A percentile compares a stretch with the other conserved stretches of the same genome.
Evolutionary conservation across 2,113 vertebrate genomes (phyloP).

Genomic region (Callaeas wilsoni): DNA sequence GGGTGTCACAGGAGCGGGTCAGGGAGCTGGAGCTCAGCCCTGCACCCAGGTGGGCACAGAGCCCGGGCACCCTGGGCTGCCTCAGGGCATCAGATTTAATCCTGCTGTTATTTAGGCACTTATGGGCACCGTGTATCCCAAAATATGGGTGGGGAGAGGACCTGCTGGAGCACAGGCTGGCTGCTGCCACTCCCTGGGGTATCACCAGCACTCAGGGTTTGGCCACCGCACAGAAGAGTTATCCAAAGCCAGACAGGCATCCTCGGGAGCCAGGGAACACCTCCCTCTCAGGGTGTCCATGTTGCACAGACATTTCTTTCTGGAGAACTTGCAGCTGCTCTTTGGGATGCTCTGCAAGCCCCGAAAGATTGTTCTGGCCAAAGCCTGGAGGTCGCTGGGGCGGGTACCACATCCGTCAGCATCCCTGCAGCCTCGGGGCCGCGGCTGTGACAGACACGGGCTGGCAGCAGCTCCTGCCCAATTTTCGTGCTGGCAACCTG

Average conservation of each 20-base stretch:
- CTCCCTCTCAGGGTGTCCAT: fast-evolving
- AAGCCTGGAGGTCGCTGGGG: background rate
- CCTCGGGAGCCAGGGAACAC: background rate
- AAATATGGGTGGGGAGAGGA: background rate
- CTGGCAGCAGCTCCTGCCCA: background rate
- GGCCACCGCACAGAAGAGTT: fast-evolving
- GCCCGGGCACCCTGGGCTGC: background rate
- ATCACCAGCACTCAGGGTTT: fast-evolving
- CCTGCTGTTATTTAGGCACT: background rate
- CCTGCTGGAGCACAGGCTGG: background rate
- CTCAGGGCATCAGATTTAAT: no score
- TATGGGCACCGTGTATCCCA: fast-evolving
- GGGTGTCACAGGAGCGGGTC: background rate
- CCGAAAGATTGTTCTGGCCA: background rate
- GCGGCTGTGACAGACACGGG: fast-evolving
- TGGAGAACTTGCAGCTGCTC: background rate
- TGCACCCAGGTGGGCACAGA: background rate
- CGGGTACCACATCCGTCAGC: background rate
- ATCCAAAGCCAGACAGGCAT: fast-evolving
- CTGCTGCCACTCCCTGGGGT: background rate
- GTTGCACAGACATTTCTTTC: background rate
- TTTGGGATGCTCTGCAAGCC: background rate
- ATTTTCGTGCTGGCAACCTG: background rate
- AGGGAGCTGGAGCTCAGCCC: background rate
- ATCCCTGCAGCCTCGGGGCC: background rate